These are phyloP conservation scores for Nephrotoma appendiculata DNA, from an alignment of 2,888 invertebrate species.

Conservation along the genomic window DNA sequence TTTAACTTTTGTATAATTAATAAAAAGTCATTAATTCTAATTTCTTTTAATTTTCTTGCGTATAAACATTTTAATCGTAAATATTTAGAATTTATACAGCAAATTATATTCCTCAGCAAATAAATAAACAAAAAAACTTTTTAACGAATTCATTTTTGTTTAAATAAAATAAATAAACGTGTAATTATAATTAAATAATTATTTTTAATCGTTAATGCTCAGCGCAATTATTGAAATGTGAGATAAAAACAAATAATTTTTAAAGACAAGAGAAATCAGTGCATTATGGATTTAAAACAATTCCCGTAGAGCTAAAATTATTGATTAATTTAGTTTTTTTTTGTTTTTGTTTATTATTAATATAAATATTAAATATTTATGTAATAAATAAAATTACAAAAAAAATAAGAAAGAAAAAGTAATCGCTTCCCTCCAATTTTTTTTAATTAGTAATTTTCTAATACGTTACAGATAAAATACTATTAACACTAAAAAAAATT, in stretches of 20 bases:
- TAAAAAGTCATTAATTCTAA: neutral
- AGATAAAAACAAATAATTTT: neutral
- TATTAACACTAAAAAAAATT: neutral
- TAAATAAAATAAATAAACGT: neutral
- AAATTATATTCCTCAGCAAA: neutral
- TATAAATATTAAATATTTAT: neutral
- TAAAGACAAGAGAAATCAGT: neutral
- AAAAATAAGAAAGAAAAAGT: neutral
- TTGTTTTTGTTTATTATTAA: neutral
- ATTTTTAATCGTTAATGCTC: neutral
- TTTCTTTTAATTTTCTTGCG: neutral
- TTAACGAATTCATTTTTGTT: neutral
- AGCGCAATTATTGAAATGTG: neutral
- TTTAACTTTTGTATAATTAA: neutral
- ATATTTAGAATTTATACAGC: neutral
- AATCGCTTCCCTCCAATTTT: slow-evolving; percentile 5
- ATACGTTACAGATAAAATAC: neutral
- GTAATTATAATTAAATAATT: neutral
- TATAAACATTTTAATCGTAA: neutral
- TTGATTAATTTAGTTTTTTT: neutral
- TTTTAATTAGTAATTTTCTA: neutral
- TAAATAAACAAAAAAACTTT: neutral
- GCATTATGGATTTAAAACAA: neutral
- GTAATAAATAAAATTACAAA: slow-evolving; percentile 1
- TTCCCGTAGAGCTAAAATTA: neutral